Conservation (phyloP, 2,797 vertebrate genomes). For the Eulemur coronatus region DNA sequence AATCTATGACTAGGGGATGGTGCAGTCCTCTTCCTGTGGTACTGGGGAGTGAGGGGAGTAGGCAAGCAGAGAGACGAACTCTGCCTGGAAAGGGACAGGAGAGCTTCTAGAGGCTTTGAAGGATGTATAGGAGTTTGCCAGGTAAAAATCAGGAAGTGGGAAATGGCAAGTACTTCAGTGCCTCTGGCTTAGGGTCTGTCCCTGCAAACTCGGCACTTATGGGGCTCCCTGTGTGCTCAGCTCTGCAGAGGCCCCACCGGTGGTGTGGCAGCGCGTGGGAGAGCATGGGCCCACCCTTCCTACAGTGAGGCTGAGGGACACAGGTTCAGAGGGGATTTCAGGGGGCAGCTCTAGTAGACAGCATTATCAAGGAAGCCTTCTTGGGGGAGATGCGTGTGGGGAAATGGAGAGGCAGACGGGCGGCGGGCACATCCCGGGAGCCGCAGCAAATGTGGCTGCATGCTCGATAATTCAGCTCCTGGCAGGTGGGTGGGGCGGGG, state of each 20-base stretch:
- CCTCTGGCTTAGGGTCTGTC: not conserved
- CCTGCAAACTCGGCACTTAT: not conserved
- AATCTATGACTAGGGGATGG: fast-evolving
- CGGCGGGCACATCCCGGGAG: not conserved
- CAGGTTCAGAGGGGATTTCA: not conserved
- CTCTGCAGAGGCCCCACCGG: not conserved
- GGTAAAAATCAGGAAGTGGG: not conserved
- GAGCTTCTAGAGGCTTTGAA: not conserved
- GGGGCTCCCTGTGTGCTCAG: not conserved
- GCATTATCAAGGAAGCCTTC: not conserved
- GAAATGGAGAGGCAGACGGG: not conserved
- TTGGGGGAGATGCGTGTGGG: not conserved
- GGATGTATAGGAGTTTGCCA: not conserved
- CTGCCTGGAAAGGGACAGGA: not conserved
- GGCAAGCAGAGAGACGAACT: not conserved
- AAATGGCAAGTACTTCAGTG: not conserved
- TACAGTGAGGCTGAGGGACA: not conserved
- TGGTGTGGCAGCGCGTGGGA: too few species aligned
- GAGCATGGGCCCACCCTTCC: not conserved
- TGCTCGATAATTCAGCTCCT: not conserved
- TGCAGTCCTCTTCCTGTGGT: not conserved
- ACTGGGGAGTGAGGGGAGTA: not conserved
- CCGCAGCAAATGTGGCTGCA: fast-evolving
- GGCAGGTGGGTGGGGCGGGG: too few species aligned
- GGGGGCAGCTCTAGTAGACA: not conserved